These are phyloP conservation scores for Paradisaea rubra DNA, from an alignment of 2,113 vertebrate species.

Conservation along the genomic window DNA sequence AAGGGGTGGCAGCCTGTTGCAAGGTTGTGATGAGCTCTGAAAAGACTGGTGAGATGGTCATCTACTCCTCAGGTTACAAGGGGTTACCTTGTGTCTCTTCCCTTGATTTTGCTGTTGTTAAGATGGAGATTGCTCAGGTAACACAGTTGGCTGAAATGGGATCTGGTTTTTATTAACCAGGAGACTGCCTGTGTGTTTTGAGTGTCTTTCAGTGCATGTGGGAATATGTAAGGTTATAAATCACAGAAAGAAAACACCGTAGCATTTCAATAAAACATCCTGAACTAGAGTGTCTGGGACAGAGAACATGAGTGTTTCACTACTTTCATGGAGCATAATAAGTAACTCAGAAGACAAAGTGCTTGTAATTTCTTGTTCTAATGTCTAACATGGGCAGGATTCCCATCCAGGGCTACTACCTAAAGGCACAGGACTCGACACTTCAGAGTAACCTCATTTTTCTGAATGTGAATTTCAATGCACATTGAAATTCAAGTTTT, in stretches of 20 bases:
- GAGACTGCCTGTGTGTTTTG: background rate
- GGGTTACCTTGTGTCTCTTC: background rate
- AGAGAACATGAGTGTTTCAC: conserved; percentile 30
- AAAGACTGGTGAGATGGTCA: background rate
- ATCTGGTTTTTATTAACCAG: conserved; percentile 11
- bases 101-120: background rate
- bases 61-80: background rate
- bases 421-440: background rate
- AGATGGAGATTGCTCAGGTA: conserved; percentile 1
- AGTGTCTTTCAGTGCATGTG: background rate
- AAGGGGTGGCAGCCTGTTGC: background rate
- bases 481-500: background rate
- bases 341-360: conserved; percentile 27
- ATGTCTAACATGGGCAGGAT: background rate
- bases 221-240: conserved; percentile 17
- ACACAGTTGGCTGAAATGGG: background rate
- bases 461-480: background rate
- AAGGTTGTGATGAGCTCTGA: background rate
- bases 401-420: background rate
- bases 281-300: conserved; percentile 34
- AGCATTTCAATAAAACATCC: conserved; percentile 35
- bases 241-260: background rate
- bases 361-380: conserved; percentile 25
- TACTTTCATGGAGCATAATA: background rate
- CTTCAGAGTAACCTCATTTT: background rate